Percentiles rank a stretch among this genome's conserved stretches.
phyloP scores from a whole-genome alignment of 2,888 invertebrate genomes.

The Yponomeuta sedellus region DNA sequence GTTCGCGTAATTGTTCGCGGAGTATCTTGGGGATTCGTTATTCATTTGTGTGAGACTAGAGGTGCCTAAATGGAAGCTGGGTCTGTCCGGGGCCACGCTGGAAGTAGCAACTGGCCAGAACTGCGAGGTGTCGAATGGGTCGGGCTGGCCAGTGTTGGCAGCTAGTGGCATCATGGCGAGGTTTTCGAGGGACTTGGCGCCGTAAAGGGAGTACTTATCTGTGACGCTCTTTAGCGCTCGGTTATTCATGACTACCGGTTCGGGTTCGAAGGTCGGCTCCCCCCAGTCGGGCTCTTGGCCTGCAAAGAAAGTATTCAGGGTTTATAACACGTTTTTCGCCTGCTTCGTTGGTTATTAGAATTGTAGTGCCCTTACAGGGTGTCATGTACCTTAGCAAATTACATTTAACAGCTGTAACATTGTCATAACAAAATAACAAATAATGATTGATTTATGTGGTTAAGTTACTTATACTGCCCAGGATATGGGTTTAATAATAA shows the following conservation, averaged over 20 bases:
- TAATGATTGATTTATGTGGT: too few species aligned
- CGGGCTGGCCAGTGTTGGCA: slow-evolving; percentile 31
- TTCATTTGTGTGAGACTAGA: slow-evolving; percentile 26
- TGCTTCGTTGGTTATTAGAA: too few species aligned
- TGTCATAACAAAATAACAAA: too few species aligned
- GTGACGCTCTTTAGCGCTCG: slow-evolving; percentile 31
- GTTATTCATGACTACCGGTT: slow-evolving; percentile 52
- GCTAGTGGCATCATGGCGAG: slow-evolving; percentile 33
- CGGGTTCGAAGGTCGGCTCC: slow-evolving; percentile 46
- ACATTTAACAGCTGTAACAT: too few species aligned
- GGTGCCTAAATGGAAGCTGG: slow-evolving; percentile 28
- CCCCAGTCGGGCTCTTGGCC: slow-evolving; percentile 53
- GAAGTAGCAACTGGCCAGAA: slow-evolving; percentile 58
- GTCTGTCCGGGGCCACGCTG: slow-evolving; percentile 24
- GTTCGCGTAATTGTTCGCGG: slow-evolving; percentile 31
- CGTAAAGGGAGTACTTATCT: slow-evolving; percentile 43
- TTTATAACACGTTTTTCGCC: background rate
- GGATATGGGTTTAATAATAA: too few species aligned
- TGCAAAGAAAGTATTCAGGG: slow-evolving; percentile 31
- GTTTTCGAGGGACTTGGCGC: slow-evolving; percentile 63
- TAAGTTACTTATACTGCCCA: too few species aligned
- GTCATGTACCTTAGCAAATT: too few species aligned
- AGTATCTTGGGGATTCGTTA: slow-evolving; percentile 52
- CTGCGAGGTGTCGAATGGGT: slow-evolving; percentile 60
- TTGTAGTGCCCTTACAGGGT: too few species aligned